Conservation (phyloP, 2,797 vertebrate genomes). For the Myioborus melanocephalus region DNA sequence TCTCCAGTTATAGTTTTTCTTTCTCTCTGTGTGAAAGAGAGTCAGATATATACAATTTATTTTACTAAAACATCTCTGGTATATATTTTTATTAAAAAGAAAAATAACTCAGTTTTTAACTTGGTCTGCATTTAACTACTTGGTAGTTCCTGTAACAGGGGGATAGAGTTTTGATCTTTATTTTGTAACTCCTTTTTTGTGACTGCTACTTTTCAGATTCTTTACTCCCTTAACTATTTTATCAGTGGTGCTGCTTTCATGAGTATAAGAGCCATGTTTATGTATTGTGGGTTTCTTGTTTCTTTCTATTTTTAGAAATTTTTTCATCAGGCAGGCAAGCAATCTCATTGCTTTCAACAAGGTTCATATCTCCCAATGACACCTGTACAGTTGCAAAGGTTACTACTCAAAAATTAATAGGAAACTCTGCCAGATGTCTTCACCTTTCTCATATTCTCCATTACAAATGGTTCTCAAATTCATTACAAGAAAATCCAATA, state of each 20-base stretch:
- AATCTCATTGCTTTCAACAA: not conserved
- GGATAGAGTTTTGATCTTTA: not conserved
- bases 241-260: not conserved
- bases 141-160: not conserved
- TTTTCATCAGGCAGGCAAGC: not conserved
- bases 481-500: not conserved
- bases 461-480: not conserved
- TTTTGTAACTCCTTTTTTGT: not conserved
- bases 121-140: not conserved
- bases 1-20: not conserved
- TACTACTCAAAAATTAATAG: not conserved
- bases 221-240: not conserved
- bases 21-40: not conserved
- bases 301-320: slow-evolving; percentile 4
- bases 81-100: not conserved
- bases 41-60: not conserved
- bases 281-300: slow-evolving; percentile 21
- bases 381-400: not conserved
- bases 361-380: not conserved
- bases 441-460: not conserved
- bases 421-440: not conserved
- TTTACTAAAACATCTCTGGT: not conserved
- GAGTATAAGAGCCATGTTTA: not conserved
- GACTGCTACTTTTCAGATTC: not conserved
- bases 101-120: not conserved